These are phyloP conservation scores for Rhopilema esculentum DNA, from an alignment of 30 jellyfish, hydroid and myxozoan genomes.

Conservation along the genomic window DNA sequence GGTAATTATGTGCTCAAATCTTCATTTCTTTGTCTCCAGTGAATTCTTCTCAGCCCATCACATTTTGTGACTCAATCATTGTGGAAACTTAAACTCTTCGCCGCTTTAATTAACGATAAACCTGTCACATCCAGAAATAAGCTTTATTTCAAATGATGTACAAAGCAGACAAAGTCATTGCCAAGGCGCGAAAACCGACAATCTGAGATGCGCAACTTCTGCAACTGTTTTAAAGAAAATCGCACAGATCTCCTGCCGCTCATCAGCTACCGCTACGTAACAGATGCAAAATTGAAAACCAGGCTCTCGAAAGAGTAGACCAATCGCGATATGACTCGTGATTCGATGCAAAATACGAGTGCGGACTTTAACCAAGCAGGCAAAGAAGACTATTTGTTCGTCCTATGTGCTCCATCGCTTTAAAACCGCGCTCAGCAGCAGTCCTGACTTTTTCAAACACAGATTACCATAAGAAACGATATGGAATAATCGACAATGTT, in stretches of 20 bases:
- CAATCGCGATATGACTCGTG: neutral
- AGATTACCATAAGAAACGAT: constrained; percentile 73
- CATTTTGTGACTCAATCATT: neutral
- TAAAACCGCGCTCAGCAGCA: constrained; percentile 78
- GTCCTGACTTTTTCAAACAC: constrained; percentile 75
- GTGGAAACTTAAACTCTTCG: neutral
- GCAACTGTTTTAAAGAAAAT: neutral
- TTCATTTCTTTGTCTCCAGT: neutral
- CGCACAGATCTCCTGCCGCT: neutral
- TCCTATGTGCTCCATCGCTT: constrained; percentile 57
- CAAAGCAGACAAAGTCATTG: neutral
- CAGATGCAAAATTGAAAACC: neutral
- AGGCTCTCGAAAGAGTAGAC: neutral
- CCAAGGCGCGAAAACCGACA: neutral
- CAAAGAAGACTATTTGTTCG: constrained; percentile 30
- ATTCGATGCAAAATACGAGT: neutral
- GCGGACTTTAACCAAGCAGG: constrained; percentile 31
- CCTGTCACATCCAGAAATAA: neutral
- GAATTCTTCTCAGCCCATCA: neutral
- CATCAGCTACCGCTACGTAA: neutral
- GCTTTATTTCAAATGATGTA: neutral
- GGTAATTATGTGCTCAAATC: neutral
- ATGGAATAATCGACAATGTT: constrained; percentile 71
- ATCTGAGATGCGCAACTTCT: neutral
- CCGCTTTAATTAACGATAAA: neutral